These are phyloP conservation scores for Oncopodura yosiiana DNA, from an alignment of 1,140 invertebrate species.

Conservation along the genomic window DNA sequence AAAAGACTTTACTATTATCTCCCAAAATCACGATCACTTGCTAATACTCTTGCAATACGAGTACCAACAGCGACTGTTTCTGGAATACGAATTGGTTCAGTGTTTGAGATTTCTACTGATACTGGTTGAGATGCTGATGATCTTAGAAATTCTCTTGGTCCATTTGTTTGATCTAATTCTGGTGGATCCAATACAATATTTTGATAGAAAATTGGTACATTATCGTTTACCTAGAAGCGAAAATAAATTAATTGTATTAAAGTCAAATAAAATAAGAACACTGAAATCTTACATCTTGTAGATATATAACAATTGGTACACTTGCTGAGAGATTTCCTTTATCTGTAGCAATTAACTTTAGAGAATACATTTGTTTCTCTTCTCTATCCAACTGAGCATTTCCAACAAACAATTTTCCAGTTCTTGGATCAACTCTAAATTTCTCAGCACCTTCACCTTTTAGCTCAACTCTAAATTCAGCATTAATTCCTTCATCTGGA, in stretches of 20 bases:
- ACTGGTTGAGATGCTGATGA: constrained; percentile 32
- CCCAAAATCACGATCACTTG: constrained; percentile 45
- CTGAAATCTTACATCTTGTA: neutral
- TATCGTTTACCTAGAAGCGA: constrained; percentile 3
- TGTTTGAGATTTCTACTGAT: constrained; percentile 37
- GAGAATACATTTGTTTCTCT: constrained; percentile 53
- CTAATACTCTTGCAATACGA: constrained; percentile 41
- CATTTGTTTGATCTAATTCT: constrained; percentile 25
- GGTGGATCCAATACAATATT: constrained; percentile 32
- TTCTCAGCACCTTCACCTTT: constrained; percentile 62
- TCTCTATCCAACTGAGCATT: constrained; percentile 58
- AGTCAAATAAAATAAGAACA: neutral
- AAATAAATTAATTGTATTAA: constrained; percentile 8
- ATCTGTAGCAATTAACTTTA: constrained; percentile 64
- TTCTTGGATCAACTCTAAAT: constrained; percentile 61
- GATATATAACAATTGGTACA: constrained; percentile 21
- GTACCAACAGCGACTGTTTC: constrained; percentile 44
- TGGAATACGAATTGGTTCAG: constrained; percentile 40
- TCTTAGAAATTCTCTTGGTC: constrained; percentile 27
- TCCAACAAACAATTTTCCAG: constrained; percentile 53
- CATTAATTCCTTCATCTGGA: constrained; percentile 65
- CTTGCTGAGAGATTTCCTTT: constrained; percentile 46
- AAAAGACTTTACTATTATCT: constrained; percentile 62
- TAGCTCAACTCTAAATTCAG: constrained; percentile 60
- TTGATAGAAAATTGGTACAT: constrained; percentile 13